Evolutionary conservation across 2,888 invertebrate species (phyloP), one percentile per base, ranked within the genome.

Genomic region (Drosophila koepferae): DNA sequence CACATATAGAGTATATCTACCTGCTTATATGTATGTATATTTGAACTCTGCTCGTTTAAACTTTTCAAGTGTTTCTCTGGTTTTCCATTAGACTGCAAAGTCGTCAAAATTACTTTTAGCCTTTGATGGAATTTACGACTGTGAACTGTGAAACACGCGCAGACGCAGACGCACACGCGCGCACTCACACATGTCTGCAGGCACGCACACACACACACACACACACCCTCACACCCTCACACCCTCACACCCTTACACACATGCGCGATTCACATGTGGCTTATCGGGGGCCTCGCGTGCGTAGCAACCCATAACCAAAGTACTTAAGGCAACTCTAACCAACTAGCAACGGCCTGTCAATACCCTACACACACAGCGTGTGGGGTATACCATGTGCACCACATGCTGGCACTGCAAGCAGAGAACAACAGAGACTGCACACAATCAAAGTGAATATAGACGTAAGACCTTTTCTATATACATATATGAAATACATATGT

Each of bases 261-360:
- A n/a, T n/a, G 14, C 38, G 56, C 51, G 16, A 36, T 44, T 44
- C 41, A 41, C 56, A 46, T 54, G 46, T 44, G 55, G 44, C 60
- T 67, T 72, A 67, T 62, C 60, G 38, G 14, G n/a, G 66, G 66
- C 44, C 75, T 63, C 61, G 70, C 60, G 74, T 77, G 63, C 55
- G 59, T 69, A 70, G 41, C 63, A 70, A 63, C 38, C 77, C 79
- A 74, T 65, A 70, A 59, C 74, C 70, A 41, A 74, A 66, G 79
- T 66, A 58, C 69, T 66, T 65, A 51, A 63, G 48, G 48, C 62
- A 59, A 61, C 41, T 36, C 18, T 41, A 36, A 53, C 44, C 58
- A 54, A 54, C 49, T 63, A 65, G 46, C 48, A 58, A 73, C 28
- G 54, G 14, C 6, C n/a, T 10, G 41, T 18, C 12, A 34, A 62